Evolutionary conservation across 2,888 invertebrate genomes (phyloP).

Genomic region (Lycocerus yunnanus): DNA sequence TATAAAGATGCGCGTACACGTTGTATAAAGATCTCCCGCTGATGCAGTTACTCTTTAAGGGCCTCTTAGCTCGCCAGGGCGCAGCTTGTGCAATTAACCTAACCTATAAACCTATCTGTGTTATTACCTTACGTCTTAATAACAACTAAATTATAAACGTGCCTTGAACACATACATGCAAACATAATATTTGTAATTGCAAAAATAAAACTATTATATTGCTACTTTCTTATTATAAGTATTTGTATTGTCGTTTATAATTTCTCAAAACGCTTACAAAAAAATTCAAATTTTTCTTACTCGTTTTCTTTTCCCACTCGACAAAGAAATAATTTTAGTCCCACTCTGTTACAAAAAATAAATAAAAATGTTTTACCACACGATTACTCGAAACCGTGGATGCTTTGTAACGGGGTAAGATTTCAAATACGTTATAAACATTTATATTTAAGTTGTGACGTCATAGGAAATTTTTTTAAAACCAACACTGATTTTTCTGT

Average conservation of each 20-base stretch:
- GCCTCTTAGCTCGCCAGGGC: constrained; percentile 49
- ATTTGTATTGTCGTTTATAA: background rate
- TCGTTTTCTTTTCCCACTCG: no score
- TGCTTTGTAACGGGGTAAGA: no score
- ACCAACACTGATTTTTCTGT: no score
- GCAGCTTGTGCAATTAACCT: constrained; percentile 49
- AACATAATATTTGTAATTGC: constrained; percentile 9
- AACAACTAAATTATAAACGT: constrained; percentile 29
- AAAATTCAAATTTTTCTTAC: no score
- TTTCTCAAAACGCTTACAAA: background rate
- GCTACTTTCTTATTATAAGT: background rate
- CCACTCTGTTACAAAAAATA: no score
- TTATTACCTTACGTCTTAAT: constrained; percentile 29
- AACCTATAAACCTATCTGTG: constrained; percentile 44
- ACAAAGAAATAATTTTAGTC: no score
- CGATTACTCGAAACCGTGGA: no score
- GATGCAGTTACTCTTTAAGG: constrained; percentile 50
- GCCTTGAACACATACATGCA: constrained; percentile 22
- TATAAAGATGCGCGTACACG: constrained; percentile 50
- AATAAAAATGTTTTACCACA: no score
- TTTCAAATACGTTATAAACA: no score
- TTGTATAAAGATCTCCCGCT: constrained; percentile 50
- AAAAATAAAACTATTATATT: background rate
- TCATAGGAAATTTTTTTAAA: no score
- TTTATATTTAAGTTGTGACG: no score